phyloP scores from a whole-genome alignment of 2,888 invertebrate genomes.

The Prosopocoilus inquinatus region DNA sequence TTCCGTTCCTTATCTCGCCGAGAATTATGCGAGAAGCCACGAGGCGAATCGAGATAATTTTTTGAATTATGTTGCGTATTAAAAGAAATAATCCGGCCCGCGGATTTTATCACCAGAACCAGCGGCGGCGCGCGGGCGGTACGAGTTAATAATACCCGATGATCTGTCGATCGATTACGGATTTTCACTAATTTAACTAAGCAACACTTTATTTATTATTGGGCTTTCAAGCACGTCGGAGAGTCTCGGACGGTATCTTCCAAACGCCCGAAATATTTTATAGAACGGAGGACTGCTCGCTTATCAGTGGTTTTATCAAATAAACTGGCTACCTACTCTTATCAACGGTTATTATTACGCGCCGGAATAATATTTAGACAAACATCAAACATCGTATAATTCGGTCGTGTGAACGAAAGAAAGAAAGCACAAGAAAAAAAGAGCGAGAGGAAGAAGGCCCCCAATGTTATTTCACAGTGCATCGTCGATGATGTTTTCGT shows the following conservation, averaged over 20 bases:
- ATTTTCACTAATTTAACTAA: too few relatives aligned
- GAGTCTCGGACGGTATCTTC: neutral
- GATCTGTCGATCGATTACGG: too few relatives aligned
- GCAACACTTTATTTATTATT: too few relatives aligned
- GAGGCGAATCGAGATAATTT: too few relatives aligned
- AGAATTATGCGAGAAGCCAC: too few relatives aligned
- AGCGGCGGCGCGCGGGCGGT: too few relatives aligned
- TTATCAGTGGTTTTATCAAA: constrained; percentile 16
- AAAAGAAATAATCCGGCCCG: too few relatives aligned
- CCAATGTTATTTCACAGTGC: constrained; percentile 8
- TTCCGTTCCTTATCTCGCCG: too few relatives aligned
- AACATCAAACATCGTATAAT: constrained; percentile 17
- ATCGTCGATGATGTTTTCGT: constrained; percentile 8
- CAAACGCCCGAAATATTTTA: constrained; percentile 2
- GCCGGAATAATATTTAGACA: constrained; percentile 21
- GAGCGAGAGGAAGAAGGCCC: constrained; percentile 3
- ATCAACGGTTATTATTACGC: constrained; percentile 18
- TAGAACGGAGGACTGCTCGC: neutral
- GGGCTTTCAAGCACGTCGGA: neutral
- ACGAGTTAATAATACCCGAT: too few relatives aligned
- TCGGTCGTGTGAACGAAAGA: constrained; percentile 1
- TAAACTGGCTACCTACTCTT: constrained; percentile 18
- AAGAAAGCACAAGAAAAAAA: too few relatives aligned
- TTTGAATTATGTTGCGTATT: too few relatives aligned
- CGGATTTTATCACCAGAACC: too few relatives aligned